phyloP scores from a whole-genome alignment of 2,797 vertebrate species.

The Falco cherrug region DNA sequence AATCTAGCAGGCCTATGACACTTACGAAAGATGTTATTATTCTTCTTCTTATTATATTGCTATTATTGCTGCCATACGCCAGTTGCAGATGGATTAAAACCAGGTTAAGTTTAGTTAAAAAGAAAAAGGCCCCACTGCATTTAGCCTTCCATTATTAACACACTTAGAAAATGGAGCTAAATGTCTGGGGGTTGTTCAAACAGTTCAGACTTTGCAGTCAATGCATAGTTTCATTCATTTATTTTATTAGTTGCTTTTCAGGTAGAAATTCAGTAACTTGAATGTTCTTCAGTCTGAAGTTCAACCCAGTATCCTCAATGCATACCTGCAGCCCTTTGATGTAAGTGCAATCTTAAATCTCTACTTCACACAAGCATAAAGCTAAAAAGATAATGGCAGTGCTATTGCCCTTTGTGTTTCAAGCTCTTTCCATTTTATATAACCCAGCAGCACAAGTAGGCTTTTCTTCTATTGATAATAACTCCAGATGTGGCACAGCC shows the following conservation, averaged over 20 bases:
- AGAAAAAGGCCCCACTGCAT: background rate
- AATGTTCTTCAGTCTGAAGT: background rate
- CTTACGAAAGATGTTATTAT: background rate
- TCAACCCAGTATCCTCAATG: background rate
- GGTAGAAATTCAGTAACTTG: background rate
- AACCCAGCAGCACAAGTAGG: conserved; percentile 41
- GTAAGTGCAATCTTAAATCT: background rate
- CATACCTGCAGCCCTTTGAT: background rate
- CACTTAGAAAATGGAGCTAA: background rate
- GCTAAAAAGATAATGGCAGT: background rate
- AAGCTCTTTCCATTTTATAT: conserved; percentile 13
- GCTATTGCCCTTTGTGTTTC: background rate
- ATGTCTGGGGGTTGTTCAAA: background rate
- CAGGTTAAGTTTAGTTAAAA: background rate
- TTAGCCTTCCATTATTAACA: background rate
- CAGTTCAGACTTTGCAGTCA: background rate
- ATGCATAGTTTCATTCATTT: background rate
- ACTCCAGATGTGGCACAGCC: conserved; percentile 39
- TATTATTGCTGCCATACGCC: background rate
- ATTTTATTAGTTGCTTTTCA: background rate
- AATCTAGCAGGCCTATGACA: background rate
- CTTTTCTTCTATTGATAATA: conserved; percentile 37
- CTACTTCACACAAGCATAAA: background rate
- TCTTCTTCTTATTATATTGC: background rate
- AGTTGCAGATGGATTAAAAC: background rate